Evolutionary conservation across 2,113 vertebrate species (phyloP).

Genomic region (Sorex araneus): DNA sequence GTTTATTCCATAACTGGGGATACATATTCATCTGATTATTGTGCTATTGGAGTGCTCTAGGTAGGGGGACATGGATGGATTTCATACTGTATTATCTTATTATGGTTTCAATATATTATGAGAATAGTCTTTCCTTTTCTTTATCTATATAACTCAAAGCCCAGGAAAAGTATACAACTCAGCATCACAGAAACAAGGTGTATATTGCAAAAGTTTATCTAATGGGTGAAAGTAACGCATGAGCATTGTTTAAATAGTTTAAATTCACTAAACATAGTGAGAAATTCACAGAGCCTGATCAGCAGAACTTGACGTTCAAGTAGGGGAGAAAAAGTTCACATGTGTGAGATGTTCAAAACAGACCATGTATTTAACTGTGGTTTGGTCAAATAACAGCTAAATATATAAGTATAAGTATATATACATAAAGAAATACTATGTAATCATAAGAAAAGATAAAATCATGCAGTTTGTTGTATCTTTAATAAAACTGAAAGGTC

Average conservation of each 20-base stretch:
- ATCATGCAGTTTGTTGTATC: no score
- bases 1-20: background rate
- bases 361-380: background rate
- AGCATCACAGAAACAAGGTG: background rate
- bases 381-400: background rate
- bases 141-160: background rate
- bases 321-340: background rate
- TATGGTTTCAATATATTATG: background rate
- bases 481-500: no score
- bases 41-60: background rate
- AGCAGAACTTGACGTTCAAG: background rate
- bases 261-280: background rate
- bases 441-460: no score
- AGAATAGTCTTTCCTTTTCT: background rate
- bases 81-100: background rate
- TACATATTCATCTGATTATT: background rate
- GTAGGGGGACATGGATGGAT: background rate
- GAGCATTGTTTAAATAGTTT: background rate
- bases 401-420: background rate
- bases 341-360: background rate
- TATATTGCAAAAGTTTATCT: background rate
- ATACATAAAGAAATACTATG: no score
- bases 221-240: background rate
- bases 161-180: background rate
- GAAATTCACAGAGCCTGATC: background rate